phyloP scores from a whole-genome alignment of 2,113 vertebrate species.

The Seriola dumerili region DNA sequence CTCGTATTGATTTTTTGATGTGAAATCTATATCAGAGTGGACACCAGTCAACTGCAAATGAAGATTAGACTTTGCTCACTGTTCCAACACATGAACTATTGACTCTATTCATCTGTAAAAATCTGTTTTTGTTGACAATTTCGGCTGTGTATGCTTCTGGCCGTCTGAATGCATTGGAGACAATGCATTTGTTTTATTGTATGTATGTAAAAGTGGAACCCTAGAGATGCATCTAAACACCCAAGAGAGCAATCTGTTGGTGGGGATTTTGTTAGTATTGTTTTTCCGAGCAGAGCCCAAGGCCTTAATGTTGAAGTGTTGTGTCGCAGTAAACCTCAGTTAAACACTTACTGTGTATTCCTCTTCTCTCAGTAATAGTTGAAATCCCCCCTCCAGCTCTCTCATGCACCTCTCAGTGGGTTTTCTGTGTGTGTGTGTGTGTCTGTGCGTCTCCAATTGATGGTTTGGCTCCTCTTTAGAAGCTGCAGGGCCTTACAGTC shows the following conservation, averaged over 20 bases:
- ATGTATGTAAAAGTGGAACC: background rate
- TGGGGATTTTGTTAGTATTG: slow-evolving; percentile 5
- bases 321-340: slow-evolving; percentile 34
- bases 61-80: slow-evolving; percentile 24
- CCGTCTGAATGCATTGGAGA: background rate
- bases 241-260: slow-evolving; percentile 1
- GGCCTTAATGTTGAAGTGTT: slow-evolving; percentile 26
- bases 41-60: slow-evolving; percentile 33
- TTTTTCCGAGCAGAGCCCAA: background rate
- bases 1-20: slow-evolving; percentile 1
- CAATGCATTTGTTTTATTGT: background rate
- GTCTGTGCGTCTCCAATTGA: slow-evolving; percentile 33
- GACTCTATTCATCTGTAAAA: background rate
- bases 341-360: slow-evolving; percentile 18
- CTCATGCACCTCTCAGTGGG: slow-evolving; percentile 33
- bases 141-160: background rate
- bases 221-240: background rate
- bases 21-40: slow-evolving; percentile 38
- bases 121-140: background rate
- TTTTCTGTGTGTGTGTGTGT: slow-evolving; percentile 1
- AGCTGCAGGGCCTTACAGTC: slow-evolving; percentile 63
- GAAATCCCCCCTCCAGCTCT: slow-evolving; percentile 48
- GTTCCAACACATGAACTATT: slow-evolving; percentile 11
- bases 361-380: slow-evolving; percentile 14
- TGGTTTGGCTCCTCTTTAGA: slow-evolving; percentile 54